Base-by-base conservation (phyloP, 2,888 invertebrate genomes). In the Nemurella pictetii region DNA sequence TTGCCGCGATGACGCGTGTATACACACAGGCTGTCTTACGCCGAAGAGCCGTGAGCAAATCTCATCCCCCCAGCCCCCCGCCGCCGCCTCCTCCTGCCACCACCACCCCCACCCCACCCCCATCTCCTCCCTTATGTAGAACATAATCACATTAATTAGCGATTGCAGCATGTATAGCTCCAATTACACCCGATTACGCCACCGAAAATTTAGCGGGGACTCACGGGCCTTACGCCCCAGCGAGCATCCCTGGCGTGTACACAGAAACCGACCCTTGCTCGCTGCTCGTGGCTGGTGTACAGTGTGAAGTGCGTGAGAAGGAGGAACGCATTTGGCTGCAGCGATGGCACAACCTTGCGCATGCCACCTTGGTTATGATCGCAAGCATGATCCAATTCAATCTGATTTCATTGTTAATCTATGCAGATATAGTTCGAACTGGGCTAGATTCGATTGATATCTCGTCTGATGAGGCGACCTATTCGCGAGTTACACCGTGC, bases 61-160 rank as follows among this genome's bases (percentile, higher is more conserved):
- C 55, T 55, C 55, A 55, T 20, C 32, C 32, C 32, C 32, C 32
- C 32, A 3, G 4, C 32, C 32, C 32, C 32, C 32, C 9, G 4
- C 32, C 3, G 32, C 32, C 3, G 4, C 55, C 55, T 20, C 9
- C 20, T 55, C 9, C 55, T 20, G 20, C 20, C 55, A 20, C 55
- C 55, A 20, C 55, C 55, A n/a, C 32, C 32, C 3, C 4, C 32
- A 32, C 32, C 55, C 55, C 55, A 55, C 20, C 20, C 9, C 55
- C 55, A 55, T 55, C 55, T 55, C 55, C 55, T 55, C 55, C 55
- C 55, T 55, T 55, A 55, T 55, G 55, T 55, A 55, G 55, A 55
- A 72, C 77, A 72, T 84, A 85, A 85, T 85, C 85, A 84, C 85
- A 84, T 85, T 80, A 85, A 84, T 85, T 85, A 85, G 84, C 30